phyloP scores from a whole-genome alignment of 2,888 invertebrate species.

The Anorthoa munda region DNA sequence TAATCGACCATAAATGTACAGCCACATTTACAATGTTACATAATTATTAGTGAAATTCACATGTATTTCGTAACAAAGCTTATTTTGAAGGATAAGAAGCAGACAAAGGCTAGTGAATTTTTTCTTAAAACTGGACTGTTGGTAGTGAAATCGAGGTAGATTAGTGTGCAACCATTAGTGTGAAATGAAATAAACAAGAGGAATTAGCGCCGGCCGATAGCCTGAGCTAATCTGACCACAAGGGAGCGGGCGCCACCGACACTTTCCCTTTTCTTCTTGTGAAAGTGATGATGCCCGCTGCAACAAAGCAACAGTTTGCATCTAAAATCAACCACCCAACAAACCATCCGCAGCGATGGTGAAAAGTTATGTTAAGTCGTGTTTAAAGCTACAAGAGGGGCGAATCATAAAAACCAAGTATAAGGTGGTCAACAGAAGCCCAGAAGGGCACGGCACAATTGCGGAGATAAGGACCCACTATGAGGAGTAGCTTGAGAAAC shows the following conservation, averaged over 20 bases:
- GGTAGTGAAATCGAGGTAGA: conserved; percentile 77
- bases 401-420: conserved; percentile 36
- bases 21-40: conserved; percentile 68
- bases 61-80: conserved; percentile 57
- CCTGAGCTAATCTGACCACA: conserved; percentile 87
- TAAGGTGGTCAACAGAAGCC: too few species aligned
- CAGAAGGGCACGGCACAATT: too few species aligned
- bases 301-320: conserved; percentile 84
- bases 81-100: conserved; percentile 38
- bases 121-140: conserved; percentile 64
- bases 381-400: conserved; percentile 31
- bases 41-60: conserved; percentile 69
- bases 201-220: conserved; percentile 86
- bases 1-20: conserved; percentile 58
- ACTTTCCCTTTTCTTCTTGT: conserved; percentile 90
- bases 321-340: conserved; percentile 78
- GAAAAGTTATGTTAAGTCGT: conserved; percentile 61
- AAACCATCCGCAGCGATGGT: conserved; percentile 69
- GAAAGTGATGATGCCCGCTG: conserved; percentile 89
- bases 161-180: conserved; percentile 79
- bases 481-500: too few species aligned
- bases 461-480: too few species aligned
- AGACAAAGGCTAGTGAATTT: conserved; percentile 54
- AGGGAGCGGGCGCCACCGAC: conserved; percentile 86
- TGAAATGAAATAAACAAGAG: conserved; percentile 86